phyloP scores from a whole-genome alignment of 1,140 invertebrate species.

The Papilio polytes region DNA sequence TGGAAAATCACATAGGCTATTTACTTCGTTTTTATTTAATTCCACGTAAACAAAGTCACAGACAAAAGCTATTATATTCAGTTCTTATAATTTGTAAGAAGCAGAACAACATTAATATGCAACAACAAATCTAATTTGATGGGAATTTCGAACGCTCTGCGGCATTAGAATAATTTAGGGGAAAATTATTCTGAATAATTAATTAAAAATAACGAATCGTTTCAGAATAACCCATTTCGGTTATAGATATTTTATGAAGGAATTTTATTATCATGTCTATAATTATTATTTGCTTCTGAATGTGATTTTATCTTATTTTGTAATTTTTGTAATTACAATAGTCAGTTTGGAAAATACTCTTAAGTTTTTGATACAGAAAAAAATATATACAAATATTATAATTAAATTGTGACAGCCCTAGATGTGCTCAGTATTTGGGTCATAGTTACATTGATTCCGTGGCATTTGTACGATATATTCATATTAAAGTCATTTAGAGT shows the following conservation, averaged over 20 bases:
- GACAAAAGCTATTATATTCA: not conserved
- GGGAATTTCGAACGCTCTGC: not conserved
- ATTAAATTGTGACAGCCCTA: not conserved
- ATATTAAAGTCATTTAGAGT: not conserved
- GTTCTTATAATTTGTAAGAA: conserved; percentile 23
- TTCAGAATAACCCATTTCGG: not conserved
- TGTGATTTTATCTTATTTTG: no score
- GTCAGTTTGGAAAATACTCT: no score
- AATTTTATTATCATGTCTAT: not conserved
- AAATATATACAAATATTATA: no score
- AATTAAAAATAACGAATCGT: conserved; percentile 24
- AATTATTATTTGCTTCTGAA: no score
- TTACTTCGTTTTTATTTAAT: not conserved
- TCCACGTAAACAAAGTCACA: not conserved
- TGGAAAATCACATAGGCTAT: no score
- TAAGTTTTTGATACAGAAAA: no score
- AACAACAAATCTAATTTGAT: conserved; percentile 33
- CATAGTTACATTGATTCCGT: not conserved
- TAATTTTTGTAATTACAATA: no score
- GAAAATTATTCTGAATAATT: conserved; percentile 35
- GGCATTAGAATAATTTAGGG: conserved; percentile 25
- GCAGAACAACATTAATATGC: conserved; percentile 17
- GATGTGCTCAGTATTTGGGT: not conserved
- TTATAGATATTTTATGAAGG: not conserved
- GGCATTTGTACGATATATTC: not conserved